Conservation (phyloP, 2,888 invertebrate genomes). For the Sinhomidia bicolor region DNA sequence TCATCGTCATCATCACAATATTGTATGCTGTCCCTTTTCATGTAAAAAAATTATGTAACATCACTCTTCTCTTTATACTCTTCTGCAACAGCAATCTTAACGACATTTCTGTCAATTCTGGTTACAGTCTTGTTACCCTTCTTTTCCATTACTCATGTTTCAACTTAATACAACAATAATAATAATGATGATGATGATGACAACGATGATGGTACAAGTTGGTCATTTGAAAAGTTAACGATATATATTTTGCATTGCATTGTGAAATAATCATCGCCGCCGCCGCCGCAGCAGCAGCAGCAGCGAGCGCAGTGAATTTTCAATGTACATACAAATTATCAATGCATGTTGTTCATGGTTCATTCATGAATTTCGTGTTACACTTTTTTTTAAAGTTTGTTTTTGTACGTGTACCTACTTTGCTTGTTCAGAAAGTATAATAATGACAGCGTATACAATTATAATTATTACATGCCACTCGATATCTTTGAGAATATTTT, state of each 20-base stretch:
- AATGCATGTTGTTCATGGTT: conserved; percentile 42
- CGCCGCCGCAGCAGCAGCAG: no score
- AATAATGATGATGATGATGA: not conserved
- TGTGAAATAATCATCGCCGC: conserved; percentile 9
- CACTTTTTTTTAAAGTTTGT: not conserved
- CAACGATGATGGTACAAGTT: not conserved
- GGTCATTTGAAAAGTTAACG: conserved; percentile 8
- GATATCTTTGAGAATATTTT: not conserved
- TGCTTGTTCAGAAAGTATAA: not conserved
- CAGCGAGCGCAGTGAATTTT: not conserved
- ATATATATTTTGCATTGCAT: conserved; percentile 1
- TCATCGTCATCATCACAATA: not conserved
- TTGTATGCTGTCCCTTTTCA: not conserved
- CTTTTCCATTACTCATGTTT: not conserved
- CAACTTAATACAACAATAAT: conserved; percentile 4
- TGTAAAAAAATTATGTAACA: not conserved
- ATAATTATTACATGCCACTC: not conserved
- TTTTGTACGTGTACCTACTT: no score
- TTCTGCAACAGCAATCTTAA: not conserved
- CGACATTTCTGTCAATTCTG: conserved; percentile 16
- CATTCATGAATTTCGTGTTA: not conserved
- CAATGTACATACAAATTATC: no score
- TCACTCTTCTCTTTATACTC: not conserved
- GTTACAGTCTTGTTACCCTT: not conserved
- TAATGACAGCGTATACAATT: not conserved